These are phyloP conservation scores for Rhagium mordax DNA, from an alignment of 2,888 invertebrate species.

Conservation along the genomic window DNA sequence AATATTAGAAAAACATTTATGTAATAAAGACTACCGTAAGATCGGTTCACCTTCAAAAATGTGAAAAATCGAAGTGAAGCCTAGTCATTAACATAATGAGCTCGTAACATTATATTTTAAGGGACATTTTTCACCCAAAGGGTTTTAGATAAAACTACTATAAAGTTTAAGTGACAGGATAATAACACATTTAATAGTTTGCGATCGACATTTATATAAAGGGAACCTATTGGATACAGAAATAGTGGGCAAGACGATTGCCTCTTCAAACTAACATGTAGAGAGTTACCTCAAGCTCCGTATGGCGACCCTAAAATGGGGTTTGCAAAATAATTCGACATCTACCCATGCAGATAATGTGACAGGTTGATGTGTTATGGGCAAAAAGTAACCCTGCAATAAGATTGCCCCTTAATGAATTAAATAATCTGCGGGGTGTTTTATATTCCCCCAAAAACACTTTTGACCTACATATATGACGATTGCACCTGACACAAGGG, in stretches of 20 bases:
- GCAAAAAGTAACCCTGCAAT: slow-evolving; percentile 40
- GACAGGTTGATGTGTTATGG: slow-evolving; percentile 53
- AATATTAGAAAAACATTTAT: no score
- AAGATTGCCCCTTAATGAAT: slow-evolving; percentile 51
- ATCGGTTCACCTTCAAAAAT: no score
- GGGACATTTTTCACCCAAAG: no score
- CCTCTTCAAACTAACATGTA: neutral
- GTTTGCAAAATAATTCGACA: slow-evolving; percentile 45
- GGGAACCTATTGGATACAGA: neutral
- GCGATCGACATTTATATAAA: neutral
- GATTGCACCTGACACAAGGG: slow-evolving; percentile 39
- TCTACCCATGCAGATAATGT: slow-evolving; percentile 48
- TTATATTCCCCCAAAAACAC: slow-evolving; percentile 52
- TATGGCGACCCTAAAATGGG: slow-evolving; percentile 41
- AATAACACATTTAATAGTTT: no score
- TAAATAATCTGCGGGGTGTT: slow-evolving; percentile 50
- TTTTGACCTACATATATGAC: slow-evolving; percentile 51
- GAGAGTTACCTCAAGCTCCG: slow-evolving; percentile 36
- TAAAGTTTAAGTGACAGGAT: no score
- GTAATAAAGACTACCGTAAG: no score
- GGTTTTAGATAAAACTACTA: no score
- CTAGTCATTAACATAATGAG: no score
- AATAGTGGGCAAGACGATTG: neutral
- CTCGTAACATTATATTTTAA: no score
- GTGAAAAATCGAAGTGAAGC: no score